Base-by-base conservation (phyloP, 2,888 invertebrate species). In the Sisyra nigra region DNA sequence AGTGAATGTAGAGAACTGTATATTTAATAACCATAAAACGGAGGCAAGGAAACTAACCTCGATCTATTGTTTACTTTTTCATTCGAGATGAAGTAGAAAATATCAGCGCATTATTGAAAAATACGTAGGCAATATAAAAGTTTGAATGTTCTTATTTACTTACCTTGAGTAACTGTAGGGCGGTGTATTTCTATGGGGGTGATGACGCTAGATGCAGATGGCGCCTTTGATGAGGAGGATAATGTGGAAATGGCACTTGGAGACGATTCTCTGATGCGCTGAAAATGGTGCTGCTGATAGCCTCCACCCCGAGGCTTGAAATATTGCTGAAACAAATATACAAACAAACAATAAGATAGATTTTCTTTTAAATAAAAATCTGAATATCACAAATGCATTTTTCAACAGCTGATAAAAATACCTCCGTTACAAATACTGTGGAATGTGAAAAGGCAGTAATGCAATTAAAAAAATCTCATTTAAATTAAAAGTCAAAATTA, bases 201-300 rank as follows among this genome's bases (percentile, higher is more conserved):
- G 37, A 37, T 37, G 43, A 56, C 53, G 49, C 54, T 51, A 24
- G 57, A 53, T 24, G 58, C 52, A 46, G 56, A 52, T 46, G 55
- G 54, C 42, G 54, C 51, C 45, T 57, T 57, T 55, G 55, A 42
- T 49, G 53, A 50, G 44, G 50, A 45, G 46, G 55, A 53, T 55
- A 54, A 42, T 49, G 53, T 51, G 44, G 50, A 45, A 46, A 54
- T 53, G 13, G 18, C 13, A 8, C 13, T 24, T 11, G 38, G 3
- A 3, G 38, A 19, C 3, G 38, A 19, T 38, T 18, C 13, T 31
- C 31, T 9, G 31, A 40, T 31, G n/a, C 40, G 55, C 51, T 46
- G 57, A 57, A 55, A 55, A 43, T 50, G 53, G 51, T 45, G 50
- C 44, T 47, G 55, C 53, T 49, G 52, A 48, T 48, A 48, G 45